These are phyloP conservation scores for Ateles fusciceps DNA, from an alignment of 2,797 vertebrate species.

Conservation along the genomic window DNA sequence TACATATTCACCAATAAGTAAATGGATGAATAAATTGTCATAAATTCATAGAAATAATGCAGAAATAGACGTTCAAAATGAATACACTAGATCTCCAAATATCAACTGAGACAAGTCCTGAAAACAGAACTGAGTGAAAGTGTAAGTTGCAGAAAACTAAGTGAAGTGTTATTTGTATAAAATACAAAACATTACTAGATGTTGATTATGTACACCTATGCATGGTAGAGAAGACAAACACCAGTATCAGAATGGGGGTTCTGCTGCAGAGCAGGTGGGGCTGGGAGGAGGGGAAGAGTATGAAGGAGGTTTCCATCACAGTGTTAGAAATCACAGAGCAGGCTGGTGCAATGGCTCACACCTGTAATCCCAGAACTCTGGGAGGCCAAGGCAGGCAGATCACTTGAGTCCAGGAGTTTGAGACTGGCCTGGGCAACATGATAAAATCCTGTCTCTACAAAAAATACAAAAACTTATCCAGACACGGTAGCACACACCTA, in stretches of 20 bases:
- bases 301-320: background rate
- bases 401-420: too few species aligned
- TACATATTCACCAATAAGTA: background rate
- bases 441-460: too few species aligned
- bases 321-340: too few species aligned
- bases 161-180: background rate
- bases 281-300: rapidly evolving
- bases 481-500: too few species aligned
- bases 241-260: background rate
- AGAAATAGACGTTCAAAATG: background rate
- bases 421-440: too few species aligned
- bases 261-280: background rate
- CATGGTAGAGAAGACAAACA: background rate
- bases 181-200: background rate
- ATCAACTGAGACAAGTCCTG: background rate
- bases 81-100: background rate
- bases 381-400: too few species aligned
- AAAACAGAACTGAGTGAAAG: conserved; percentile 12
- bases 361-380: too few species aligned
- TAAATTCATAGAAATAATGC: background rate
- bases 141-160: background rate
- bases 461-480: too few species aligned
- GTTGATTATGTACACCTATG: background rate
- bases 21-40: background rate
- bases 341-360: too few species aligned